Percentiles rank a stretch among this genome's conserved stretches.
phyloP scores from a whole-genome alignment of 1,140 invertebrate species.

The Leptinotarsa texana region DNA sequence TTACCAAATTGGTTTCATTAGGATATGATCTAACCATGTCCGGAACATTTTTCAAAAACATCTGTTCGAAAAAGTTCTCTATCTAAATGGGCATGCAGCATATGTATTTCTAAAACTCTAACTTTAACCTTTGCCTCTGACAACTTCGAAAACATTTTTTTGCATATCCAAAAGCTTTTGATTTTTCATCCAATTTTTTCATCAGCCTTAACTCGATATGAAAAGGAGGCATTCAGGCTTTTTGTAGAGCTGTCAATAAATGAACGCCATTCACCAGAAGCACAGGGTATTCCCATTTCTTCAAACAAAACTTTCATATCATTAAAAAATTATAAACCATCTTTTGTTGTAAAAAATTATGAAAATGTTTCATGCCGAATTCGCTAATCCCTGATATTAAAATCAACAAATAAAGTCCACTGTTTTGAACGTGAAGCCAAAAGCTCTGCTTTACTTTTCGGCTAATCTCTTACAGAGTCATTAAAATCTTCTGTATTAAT shows the following conservation, averaged over 20 bases:
- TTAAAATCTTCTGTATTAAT: constrained; percentile 44
- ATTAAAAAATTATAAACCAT: constrained; percentile 15
- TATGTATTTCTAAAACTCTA: constrained; percentile 9
- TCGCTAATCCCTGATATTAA: constrained; percentile 3
- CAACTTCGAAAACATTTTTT: constrained; percentile 21
- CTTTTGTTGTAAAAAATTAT: constrained; percentile 2
- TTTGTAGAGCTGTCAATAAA: constrained; percentile 48
- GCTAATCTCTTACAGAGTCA: constrained; percentile 47
- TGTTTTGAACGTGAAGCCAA: constrained; percentile 45
- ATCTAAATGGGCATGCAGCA: no score
- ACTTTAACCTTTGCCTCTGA: constrained; percentile 22
- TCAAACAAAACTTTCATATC: constrained; percentile 23
- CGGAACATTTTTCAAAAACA: no score
- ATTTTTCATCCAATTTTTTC: constrained; percentile 2
- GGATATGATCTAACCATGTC: no score
- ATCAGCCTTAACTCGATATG: no score
- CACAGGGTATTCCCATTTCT: constrained; percentile 33
- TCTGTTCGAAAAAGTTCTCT: no score
- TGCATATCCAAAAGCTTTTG: constrained; percentile 17
- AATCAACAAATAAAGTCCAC: not conserved
- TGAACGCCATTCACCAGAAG: constrained; percentile 38
- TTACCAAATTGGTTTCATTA: no score
- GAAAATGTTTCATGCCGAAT: constrained; percentile 13
- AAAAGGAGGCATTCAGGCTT: constrained; percentile 45
- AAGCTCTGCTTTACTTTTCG: constrained; percentile 49